These are phyloP conservation scores for Rhysida immarginata DNA, from an alignment of 1,140 invertebrate species.

Conservation along the genomic window DNA sequence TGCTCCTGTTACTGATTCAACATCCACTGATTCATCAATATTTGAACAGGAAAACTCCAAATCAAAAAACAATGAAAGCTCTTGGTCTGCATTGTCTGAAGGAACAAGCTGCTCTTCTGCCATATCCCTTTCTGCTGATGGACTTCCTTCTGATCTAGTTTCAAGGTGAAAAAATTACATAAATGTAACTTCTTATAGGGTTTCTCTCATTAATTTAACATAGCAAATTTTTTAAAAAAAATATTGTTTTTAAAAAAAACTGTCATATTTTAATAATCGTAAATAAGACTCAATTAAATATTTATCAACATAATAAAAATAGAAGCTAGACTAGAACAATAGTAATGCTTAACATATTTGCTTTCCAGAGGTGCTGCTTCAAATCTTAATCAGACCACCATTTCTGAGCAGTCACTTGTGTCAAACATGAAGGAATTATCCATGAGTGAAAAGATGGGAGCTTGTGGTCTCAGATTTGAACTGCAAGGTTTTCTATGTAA, in stretches of 20 bases:
- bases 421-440: conserved; percentile 2
- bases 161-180: conserved; percentile 2
- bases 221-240: not conserved
- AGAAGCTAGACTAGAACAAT: too few relatives aligned
- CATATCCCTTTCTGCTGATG: not conserved
- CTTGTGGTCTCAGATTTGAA: not conserved
- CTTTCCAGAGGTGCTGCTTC: too few relatives aligned
- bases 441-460: not conserved
- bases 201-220: not conserved
- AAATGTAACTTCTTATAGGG: too few relatives aligned
- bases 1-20: not conserved
- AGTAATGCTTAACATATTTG: too few relatives aligned
- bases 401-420: too few relatives aligned
- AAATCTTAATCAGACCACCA: too few relatives aligned
- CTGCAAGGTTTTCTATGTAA: conserved; percentile 1
- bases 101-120: not conserved
- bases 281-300: too few relatives aligned
- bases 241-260: too few relatives aligned
- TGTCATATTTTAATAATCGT: too few relatives aligned
- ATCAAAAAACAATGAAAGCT: not conserved
- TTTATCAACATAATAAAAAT: too few relatives aligned
- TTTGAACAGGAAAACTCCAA: conserved; percentile 1
- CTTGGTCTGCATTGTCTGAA: conserved; percentile 1
- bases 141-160: not conserved
- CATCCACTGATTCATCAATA: not conserved